Base-by-base conservation (phyloP, 2,888 invertebrate species). In the Hyposoter didymator region DNA sequence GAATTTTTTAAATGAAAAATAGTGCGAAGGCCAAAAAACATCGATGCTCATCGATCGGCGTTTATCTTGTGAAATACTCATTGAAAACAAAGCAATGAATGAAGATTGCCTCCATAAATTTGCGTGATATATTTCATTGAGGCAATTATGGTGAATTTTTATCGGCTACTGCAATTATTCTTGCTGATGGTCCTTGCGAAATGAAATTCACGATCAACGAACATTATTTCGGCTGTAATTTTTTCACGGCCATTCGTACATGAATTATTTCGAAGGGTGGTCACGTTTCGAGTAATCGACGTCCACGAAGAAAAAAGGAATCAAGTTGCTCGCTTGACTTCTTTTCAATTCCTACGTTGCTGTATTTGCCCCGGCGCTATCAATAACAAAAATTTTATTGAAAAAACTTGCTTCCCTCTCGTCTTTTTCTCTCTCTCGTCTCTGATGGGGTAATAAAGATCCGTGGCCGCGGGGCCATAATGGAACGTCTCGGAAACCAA, bases 381-480 rank as follows among this genome's bases (percentile, higher is more conserved):
- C 89, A 89, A 90, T 90, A 89, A 89, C 84, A 74, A 86, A 87
- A 90, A 90, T 91, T 92, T 92, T 89, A 92, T 92, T 90, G 92
- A 90, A 90, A 91, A 91, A 90, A 90, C 90, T 91, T 87, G 85
- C 85, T 79, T 78, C 74, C 84, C 88, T 85, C 55, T 74, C 45
- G 52, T 17, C 7, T 22, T 45, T 39, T 43, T 72, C 45, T 73
- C 45, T 73, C 43, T 19, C 28, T 52, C 55, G 49, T 81, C 59
- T 78, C 81, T 89, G 90, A 90, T 89, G 90, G 89, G 88, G 89
- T 89, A 91, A 91, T 91, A 90, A 91, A 90, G 89, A 88, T 88
- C 62, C 84, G 74, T 78, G 75, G 64, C 74, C 59, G 66, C 19
- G 67, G 19, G 62, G 83, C 73, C 76, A 87, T 82, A 87, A 87